Conservation (phyloP, 1,140 invertebrate genomes). For the Sarcophaga peregrina region DNA sequence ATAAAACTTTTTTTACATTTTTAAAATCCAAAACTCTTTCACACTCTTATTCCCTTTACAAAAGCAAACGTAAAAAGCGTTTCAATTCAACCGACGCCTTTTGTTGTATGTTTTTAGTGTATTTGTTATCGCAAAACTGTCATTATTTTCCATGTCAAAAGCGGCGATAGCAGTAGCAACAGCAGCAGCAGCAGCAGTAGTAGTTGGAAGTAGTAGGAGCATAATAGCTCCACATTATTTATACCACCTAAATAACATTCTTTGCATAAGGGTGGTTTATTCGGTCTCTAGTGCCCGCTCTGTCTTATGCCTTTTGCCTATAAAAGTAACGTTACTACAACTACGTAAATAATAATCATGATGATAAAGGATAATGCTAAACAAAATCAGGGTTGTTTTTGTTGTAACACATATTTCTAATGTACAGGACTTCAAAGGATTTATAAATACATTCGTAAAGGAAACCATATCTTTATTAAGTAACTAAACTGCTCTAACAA, state of each 20-base stretch:
- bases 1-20: too few relatives aligned
- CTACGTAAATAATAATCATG: too few relatives aligned
- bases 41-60: not conserved
- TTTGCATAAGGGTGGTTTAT: conserved; percentile 19
- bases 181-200: not conserved
- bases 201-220: not conserved
- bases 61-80: not conserved
- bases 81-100: not conserved
- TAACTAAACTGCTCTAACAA: too few relatives aligned
- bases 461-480: too few relatives aligned
- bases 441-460: too few relatives aligned
- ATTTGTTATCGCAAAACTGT: not conserved
- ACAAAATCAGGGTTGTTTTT: conserved; percentile 17
- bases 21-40: not conserved
- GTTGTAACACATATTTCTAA: not conserved
- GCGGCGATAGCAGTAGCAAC: too few relatives aligned
- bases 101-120: conserved; percentile 5
- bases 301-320: not conserved
- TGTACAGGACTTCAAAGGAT: too few relatives aligned
- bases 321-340: too few relatives aligned
- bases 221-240: not conserved
- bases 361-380: not conserved
- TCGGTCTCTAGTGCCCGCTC: not conserved
- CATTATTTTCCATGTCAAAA: not conserved
- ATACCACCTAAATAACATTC: not conserved